Base-by-base conservation (phyloP, 2,888 invertebrate genomes). In the Caenorhabditis sp. region DNA sequence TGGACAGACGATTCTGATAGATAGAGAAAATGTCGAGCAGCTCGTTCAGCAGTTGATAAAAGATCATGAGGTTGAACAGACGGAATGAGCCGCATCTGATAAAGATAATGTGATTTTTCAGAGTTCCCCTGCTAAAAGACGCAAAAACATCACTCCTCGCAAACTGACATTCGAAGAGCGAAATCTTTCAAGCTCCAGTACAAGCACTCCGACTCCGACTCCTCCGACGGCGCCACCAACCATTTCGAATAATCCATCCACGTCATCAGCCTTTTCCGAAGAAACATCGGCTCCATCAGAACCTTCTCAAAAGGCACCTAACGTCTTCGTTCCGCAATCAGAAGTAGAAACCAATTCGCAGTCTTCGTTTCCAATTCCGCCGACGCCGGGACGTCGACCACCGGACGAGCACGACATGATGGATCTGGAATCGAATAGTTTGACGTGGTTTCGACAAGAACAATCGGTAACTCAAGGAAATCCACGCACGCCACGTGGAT, bases 391-490 rank as follows among this genome's bases (percentile, higher is more conserved):
- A 13, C 58, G 68, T n/a, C 22, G 68, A 15, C 17, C 68, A 24
- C 68, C 68, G 3, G 58, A 58, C 32, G 58, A 58, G 17, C 24
- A 48, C 17, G 68, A 68, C 20, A 43, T 58, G 5, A 41, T 68
- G 52, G 68, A 68, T 27, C 20, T 68, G 32, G 68, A 68, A 17
- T 41, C 68, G 15, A 58, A 68, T 22, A 68, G 68, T 26, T 15
- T 68, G 26, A 52, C 58, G 26, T 68, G 68, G 58, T 9, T 15
- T 0, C 22, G 24, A 30, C 5, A 20, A 0, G 17, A 30, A 0
- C 7, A n/a, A 8, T 9, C 48, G 5, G 20, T 50, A 11, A 37
- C 48, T 0, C 4, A 20, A 3, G 66, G 30, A 5, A 66, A 66
- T 58, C 66, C 66, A 1, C 30, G 6, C 11, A 66, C 66, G 15